These are phyloP conservation scores for Perodicticus potto DNA, from an alignment of 2,797 vertebrate genomes.

Conservation along the genomic window DNA sequence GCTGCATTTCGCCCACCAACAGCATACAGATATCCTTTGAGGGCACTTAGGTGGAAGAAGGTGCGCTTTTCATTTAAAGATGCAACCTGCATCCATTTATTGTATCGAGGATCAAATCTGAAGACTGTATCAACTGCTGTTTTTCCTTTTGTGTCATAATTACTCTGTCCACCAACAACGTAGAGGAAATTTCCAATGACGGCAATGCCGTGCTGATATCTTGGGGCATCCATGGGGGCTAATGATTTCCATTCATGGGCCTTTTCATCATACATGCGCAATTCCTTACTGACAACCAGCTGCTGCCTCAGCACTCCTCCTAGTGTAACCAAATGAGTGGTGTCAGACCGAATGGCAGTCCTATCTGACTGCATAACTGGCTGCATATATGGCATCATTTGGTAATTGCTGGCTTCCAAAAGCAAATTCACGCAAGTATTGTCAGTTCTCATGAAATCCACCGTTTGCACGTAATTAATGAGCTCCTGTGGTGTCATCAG, in stretches of 20 bases:
- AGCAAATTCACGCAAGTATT: slow-evolving; percentile 99
- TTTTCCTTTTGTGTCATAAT: slow-evolving; percentile 99
- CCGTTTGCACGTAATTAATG: slow-evolving; percentile 98
- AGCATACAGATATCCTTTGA: slow-evolving; percentile 98
- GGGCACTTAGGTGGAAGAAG: slow-evolving; percentile 99
- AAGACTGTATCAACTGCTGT: slow-evolving; percentile 99
- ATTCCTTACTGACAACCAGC: slow-evolving; percentile 97
- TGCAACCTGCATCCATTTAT: slow-evolving; percentile 99
- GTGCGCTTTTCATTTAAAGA: slow-evolving; percentile 99
- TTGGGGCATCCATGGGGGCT: slow-evolving; percentile 98
- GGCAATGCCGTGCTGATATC: slow-evolving; percentile 98
- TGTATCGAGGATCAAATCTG: slow-evolving; percentile 98
- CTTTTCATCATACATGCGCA: slow-evolving; percentile 97
- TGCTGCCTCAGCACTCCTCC: slow-evolving; percentile 98
- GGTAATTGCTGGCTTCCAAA: slow-evolving; percentile 99
- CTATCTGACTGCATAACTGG: slow-evolving; percentile 99
- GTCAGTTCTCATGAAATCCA: slow-evolving; percentile 99
- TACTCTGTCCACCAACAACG: slow-evolving; percentile 99
- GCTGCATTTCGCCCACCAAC: slow-evolving; percentile 98
- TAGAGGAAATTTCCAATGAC: slow-evolving; percentile 99
- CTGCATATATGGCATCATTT: slow-evolving; percentile 99
- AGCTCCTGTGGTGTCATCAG: slow-evolving; percentile 99
- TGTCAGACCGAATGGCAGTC: slow-evolving; percentile 98
- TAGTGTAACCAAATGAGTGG: slow-evolving; percentile 97
- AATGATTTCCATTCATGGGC: slow-evolving; percentile 97